Conservation (phyloP, 1,140 invertebrate species). For the Nasonia vitripennis region DNA sequence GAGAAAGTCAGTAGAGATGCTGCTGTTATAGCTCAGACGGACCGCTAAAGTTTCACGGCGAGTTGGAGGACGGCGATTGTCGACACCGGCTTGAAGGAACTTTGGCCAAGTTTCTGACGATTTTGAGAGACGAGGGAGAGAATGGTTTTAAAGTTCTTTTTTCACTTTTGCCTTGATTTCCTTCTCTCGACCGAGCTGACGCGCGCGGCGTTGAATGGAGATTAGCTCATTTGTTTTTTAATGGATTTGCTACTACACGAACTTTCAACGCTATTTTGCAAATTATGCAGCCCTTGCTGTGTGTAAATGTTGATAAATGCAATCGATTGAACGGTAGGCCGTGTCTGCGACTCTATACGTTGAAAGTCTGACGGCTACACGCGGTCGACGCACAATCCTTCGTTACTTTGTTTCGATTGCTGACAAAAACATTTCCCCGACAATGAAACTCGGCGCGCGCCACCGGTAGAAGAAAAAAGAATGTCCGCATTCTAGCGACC, state of each 20-base stretch:
- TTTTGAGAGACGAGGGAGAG: not conserved
- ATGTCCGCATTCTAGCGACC: not conserved
- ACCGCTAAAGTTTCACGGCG: not conserved
- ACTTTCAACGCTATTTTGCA: not conserved
- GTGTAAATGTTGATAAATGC: no score
- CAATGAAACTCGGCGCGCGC: not conserved
- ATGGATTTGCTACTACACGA: not conserved
- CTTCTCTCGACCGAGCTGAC: not conserved
- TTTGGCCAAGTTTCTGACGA: not conserved
- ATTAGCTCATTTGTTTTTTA: slow-evolving; percentile 1
- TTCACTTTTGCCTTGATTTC: not conserved
- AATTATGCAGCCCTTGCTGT: not conserved
- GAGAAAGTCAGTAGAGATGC: not conserved
- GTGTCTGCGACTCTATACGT: no score
- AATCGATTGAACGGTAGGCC: no score
- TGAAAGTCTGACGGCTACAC: no score
- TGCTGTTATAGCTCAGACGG: not conserved
- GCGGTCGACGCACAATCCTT: no score
- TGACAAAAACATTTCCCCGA: not conserved
- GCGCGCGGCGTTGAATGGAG: not conserved
- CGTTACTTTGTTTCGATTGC: not conserved
- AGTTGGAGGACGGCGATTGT: slow-evolving; percentile 2
- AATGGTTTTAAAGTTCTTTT: not conserved
- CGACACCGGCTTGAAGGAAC: not conserved
- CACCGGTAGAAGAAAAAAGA: not conserved